These are phyloP conservation scores for Myotis vivesi DNA, from an alignment of 2,797 vertebrate species.

Conservation along the genomic window DNA sequence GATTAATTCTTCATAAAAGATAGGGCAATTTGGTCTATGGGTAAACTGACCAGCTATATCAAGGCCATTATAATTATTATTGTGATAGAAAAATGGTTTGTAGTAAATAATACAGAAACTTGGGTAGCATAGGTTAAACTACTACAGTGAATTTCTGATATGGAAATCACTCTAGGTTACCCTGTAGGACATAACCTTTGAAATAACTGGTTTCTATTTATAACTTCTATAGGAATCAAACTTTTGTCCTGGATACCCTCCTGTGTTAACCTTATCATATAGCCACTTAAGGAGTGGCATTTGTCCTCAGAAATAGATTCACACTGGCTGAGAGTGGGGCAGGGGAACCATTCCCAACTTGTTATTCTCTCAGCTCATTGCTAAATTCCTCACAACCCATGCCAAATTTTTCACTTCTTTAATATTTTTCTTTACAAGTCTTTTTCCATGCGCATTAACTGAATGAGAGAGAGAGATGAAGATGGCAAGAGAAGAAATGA, in stretches of 20 bases:
- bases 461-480: not conserved
- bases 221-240: not conserved
- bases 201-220: not conserved
- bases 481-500: not conserved
- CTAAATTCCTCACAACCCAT: not conserved
- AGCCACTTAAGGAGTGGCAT: not conserved
- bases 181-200: not conserved
- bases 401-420: not conserved
- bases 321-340: not conserved
- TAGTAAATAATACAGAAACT: not conserved
- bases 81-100: not conserved
- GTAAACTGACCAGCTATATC: not conserved
- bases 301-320: not conserved
- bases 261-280: not conserved
- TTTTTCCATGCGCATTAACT: not conserved
- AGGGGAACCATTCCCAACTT: not conserved
- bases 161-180: not conserved
- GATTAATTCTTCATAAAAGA: not conserved
- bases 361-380: not conserved
- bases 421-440: not conserved
- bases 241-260: not conserved
- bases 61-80: not conserved
- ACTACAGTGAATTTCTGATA: not conserved
- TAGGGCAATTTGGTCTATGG: not conserved
- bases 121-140: not conserved